A percentile compares a stretch with the other conserved stretches of the same genome.
phyloP scores from a whole-genome alignment of 1,140 invertebrate species.

The Portunus trituberculatus region DNA sequence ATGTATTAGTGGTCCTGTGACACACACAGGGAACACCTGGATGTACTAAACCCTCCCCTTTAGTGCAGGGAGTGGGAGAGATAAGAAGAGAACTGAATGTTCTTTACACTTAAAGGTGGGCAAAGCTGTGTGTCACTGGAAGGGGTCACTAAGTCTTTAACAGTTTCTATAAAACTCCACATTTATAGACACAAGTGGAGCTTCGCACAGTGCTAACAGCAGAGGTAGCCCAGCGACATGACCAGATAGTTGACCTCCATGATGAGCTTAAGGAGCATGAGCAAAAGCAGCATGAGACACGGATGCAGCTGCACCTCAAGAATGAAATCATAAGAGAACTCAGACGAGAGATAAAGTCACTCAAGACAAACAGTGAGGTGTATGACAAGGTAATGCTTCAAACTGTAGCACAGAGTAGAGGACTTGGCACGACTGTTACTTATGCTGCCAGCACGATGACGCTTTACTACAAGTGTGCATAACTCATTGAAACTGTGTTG shows the following conservation, averaged over 20 bases:
- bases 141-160: not conserved
- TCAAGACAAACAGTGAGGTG: conserved; percentile 30
- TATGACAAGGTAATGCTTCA: conserved; percentile 24
- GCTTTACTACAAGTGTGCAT: not conserved
- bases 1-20: too few species aligned
- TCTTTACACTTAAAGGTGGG: too few species aligned
- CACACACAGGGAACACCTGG: too few species aligned
- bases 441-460: not conserved
- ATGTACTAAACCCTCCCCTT: too few species aligned
- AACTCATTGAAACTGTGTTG: not conserved
- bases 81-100: too few species aligned
- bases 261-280: conserved; percentile 66
- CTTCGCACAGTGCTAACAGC: conserved; percentile 70
- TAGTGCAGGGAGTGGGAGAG: too few species aligned
- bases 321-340: conserved; percentile 65
- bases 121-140: too few species aligned
- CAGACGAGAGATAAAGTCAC: conserved; percentile 58
- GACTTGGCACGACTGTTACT: not conserved
- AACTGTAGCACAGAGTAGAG: not conserved
- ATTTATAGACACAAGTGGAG: conserved; percentile 65
- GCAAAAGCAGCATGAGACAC: conserved; percentile 69
- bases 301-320: conserved; percentile 72
- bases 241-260: conserved; percentile 53
- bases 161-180: not conserved
- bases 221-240: conserved; percentile 66